These are phyloP conservation scores for Epinephelus coioides DNA, from an alignment of 2,797 vertebrate genomes.

Conservation along the genomic window DNA sequence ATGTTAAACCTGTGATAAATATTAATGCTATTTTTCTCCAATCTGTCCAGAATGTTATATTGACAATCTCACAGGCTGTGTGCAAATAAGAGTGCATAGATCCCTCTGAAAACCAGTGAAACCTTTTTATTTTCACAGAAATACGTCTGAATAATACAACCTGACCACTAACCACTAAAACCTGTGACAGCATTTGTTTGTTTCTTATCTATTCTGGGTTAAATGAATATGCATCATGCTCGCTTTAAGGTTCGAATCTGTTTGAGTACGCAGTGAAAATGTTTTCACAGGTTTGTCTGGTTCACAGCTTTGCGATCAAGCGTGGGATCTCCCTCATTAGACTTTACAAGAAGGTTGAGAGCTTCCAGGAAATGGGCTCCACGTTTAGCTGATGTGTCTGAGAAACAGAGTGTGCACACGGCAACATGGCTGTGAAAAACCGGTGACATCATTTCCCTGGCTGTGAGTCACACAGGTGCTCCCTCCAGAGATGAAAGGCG, in stretches of 20 bases:
- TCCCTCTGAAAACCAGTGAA: not conserved
- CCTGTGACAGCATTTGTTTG: constrained; percentile 1
- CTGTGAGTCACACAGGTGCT: constrained; percentile 55
- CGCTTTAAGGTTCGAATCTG: not conserved
- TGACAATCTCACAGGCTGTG: not conserved
- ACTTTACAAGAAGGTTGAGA: constrained; percentile 74
- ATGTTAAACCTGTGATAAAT: no score
- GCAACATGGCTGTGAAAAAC: constrained; percentile 44
- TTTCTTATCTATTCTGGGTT: constrained; percentile 7
- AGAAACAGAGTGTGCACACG: constrained; percentile 42
- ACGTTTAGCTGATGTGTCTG: constrained; percentile 47
- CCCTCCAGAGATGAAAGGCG: constrained; percentile 52
- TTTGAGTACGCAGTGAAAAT: not conserved
- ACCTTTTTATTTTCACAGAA: constrained; percentile 8
- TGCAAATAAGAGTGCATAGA: not conserved
- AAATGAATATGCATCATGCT: not conserved
- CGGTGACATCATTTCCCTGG: constrained; percentile 78
- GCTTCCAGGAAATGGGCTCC: constrained; percentile 79
- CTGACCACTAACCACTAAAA: not conserved
- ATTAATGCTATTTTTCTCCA: no score
- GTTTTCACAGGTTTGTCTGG: constrained; percentile 6
- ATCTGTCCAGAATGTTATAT: no score
- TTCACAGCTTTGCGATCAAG: constrained; percentile 35
- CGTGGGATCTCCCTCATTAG: constrained; percentile 69
- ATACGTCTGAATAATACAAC: not conserved